These are phyloP conservation scores for Drosophila orosa DNA, from an alignment of 1,140 invertebrate species.

Conservation along the genomic window DNA sequence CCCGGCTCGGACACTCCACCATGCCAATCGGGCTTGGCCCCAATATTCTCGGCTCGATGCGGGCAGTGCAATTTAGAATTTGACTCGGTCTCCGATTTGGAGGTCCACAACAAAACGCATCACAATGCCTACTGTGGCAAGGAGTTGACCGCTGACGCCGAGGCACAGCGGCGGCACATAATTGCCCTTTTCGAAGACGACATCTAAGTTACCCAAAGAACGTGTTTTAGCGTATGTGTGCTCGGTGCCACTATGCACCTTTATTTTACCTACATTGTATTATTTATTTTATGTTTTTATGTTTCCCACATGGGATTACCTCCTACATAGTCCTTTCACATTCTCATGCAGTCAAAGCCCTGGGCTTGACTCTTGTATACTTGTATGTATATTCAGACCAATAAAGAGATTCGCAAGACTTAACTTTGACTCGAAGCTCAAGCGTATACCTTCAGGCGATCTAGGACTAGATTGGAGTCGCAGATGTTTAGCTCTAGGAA, in stretches of 20 bases:
- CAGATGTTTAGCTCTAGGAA: slow-evolving; percentile 7
- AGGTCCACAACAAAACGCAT: slow-evolving; percentile 70
- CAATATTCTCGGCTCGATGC: slow-evolving; percentile 70
- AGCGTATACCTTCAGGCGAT: slow-evolving; percentile 29
- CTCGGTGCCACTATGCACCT: background rate
- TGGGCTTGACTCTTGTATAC: slow-evolving; percentile 3
- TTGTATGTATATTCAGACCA: background rate
- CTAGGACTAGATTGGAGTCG: slow-evolving; percentile 29
- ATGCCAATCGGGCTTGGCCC: slow-evolving; percentile 6
- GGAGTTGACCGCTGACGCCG: slow-evolving; percentile 41
- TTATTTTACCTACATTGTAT: slow-evolving; percentile 7
- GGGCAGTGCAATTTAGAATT: slow-evolving; percentile 72
- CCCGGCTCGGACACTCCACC: slow-evolving; percentile 19
- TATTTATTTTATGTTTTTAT: slow-evolving; percentile 9
- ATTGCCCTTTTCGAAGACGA: slow-evolving; percentile 82
- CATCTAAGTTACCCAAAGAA: slow-evolving; percentile 46
- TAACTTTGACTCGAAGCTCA: background rate
- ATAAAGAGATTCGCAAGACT: slow-evolving; percentile 40
- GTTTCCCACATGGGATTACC: background rate
- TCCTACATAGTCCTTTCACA: background rate
- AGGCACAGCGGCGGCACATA: slow-evolving; percentile 66
- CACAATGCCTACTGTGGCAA: slow-evolving; percentile 57
- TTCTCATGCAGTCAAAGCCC: slow-evolving; percentile 13
- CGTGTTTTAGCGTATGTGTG: background rate
- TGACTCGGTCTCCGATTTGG: slow-evolving; percentile 68